Percentiles rank a stretch among this genome's conserved stretches.
Evolutionary conservation across 2,113 vertebrate genomes (phyloP).

Genomic region (Benitochromis conjunctus): DNA sequence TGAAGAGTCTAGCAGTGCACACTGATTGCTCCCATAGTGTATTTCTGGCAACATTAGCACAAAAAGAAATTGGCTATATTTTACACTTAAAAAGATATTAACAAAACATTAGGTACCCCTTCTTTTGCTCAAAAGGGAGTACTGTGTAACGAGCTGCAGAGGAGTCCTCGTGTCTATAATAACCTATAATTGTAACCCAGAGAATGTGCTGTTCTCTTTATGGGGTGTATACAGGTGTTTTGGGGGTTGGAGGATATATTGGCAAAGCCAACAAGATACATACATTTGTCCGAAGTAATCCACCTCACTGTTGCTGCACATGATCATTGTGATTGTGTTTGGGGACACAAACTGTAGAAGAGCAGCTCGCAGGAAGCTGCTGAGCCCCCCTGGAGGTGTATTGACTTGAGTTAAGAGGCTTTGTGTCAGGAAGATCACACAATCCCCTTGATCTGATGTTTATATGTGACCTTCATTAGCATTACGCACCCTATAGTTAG

Average conservation of each 20-base stretch:
- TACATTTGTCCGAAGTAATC: neutral
- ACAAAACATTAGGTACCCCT: neutral
- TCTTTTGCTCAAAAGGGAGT: neutral
- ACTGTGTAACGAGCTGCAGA: neutral
- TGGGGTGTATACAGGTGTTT: neutral
- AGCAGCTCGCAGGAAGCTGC: neutral
- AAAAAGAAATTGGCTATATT: neutral
- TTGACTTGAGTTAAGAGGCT: slow-evolving; percentile 49
- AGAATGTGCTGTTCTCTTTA: neutral
- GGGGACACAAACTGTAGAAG: neutral
- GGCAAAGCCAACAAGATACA: neutral
- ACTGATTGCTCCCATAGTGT: neutral
- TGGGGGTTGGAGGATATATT: neutral
- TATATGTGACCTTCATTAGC: slow-evolving; percentile 54
- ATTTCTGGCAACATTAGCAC: neutral
- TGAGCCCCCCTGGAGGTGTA: slow-evolving; percentile 23
- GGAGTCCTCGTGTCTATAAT: neutral
- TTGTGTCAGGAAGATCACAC: slow-evolving; percentile 42
- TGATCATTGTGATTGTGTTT: slow-evolving; percentile 2
- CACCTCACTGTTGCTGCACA: neutral
- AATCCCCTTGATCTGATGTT: slow-evolving; percentile 30
- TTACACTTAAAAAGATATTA: neutral
- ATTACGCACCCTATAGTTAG: slow-evolving; percentile 1
- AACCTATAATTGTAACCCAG: neutral
- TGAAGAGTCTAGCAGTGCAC: neutral